Evolutionary conservation across 30 jellyfish, hydroid and myxozoan genomes (phyloP), one percentile per base, ranked within the genome.

Genomic region (Catostylus mosaicus): DNA sequence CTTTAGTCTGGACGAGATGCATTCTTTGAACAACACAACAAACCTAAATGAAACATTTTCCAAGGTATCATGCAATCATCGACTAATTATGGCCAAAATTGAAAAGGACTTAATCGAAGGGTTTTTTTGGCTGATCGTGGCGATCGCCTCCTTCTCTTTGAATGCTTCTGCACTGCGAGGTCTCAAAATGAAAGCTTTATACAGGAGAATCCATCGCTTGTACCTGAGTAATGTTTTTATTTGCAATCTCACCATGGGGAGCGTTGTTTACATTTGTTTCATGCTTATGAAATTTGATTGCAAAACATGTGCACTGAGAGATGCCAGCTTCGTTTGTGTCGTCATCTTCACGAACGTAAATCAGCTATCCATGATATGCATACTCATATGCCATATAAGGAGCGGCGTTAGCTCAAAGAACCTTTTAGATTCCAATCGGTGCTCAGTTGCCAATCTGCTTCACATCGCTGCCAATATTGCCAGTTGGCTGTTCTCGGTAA

Each of bases 351-450:
- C 86, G 22, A 70, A 82, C 30, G 80, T 68, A 30, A 68, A 82
- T 31, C 92, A 82, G 24, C 67, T 68, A 8, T 82, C 92, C 31
- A 69, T 82, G 80, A 70, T 82, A 32, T 69, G 79, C 46, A 61
- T 82, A 10, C 40, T 82, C 47, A 11, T 36, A 23, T 35, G 56
- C 64, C 86, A 82, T 57, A 38, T 82, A 5, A 70, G 47, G 22
- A 43, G 6, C 37, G n/a, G 71, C 56, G 12, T 8, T 8, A 43
- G 56, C 19, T 2, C 71, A 2, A 5, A 1, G 1, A 59, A 59
- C 2, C 7, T 37, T 3, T 18, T 22, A 37, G 71, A 23, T 23
- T 32, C 33, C 51, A 51, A 69, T 62, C 48, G 73, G 9, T 56
- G 52, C n/a, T 36, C 59, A 26, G 62, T 43, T 29, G 23, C 71